Conservation (phyloP, 2,113 vertebrate genomes). For the Sciurus niger region DNA sequence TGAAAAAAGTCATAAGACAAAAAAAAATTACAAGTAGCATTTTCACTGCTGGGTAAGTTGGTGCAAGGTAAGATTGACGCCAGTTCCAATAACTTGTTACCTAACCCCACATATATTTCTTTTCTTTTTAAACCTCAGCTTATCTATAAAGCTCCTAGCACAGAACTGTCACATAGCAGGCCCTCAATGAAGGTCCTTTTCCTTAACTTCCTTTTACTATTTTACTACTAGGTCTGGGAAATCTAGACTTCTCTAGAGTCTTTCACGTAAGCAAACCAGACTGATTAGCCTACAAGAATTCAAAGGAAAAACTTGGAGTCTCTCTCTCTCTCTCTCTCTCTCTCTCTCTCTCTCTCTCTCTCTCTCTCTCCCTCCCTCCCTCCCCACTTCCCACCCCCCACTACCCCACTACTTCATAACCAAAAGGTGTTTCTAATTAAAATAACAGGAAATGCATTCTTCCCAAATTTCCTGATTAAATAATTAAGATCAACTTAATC, state of each 20-base stretch:
- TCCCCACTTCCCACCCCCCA: not conserved
- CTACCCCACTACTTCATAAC: not conserved
- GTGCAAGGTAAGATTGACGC: not conserved
- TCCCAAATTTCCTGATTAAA: conserved; percentile 43
- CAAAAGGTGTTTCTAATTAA: conserved; percentile 63
- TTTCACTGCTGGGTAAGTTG: conserved; percentile 18
- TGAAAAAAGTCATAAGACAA: conserved; percentile 35
- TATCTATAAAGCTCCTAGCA: not conserved
- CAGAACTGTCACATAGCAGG: not conserved
- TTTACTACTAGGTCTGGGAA: conserved; percentile 25
- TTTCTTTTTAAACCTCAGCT: not conserved
- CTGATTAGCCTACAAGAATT: not conserved
- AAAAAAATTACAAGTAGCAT: not conserved
- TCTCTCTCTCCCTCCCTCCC: not conserved
- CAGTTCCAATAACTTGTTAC: not conserved
- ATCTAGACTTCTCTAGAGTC: not conserved
- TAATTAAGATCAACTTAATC: conserved; percentile 60
- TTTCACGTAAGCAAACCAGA: conserved; percentile 7
- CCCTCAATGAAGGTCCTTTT: not conserved
- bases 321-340: not conserved
- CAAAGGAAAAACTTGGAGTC: not conserved
- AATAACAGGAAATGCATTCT: conserved; percentile 9
- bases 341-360: not conserved
- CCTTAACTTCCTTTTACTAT: not conserved
- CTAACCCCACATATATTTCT: not conserved